These are phyloP conservation scores for Pagrus major DNA, from an alignment of 2,113 vertebrate genomes.

Conservation along the genomic window DNA sequence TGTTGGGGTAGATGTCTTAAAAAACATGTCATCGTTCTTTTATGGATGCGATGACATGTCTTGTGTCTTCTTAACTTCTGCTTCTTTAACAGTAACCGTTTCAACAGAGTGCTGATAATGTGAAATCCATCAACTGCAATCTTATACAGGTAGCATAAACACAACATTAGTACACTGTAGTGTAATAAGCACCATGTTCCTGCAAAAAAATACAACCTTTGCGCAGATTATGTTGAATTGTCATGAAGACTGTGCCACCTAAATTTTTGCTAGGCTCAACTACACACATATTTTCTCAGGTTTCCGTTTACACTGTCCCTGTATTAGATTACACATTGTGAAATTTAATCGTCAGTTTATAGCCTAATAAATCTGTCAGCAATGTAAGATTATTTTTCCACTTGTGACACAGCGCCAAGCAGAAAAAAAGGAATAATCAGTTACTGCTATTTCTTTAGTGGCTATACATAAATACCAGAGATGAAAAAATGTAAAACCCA, in stretches of 20 bases:
- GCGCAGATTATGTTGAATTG: background rate
- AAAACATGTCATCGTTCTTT: background rate
- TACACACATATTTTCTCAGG: conserved; percentile 14
- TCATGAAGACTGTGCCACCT: background rate
- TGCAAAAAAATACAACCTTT: background rate
- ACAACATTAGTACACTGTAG: background rate
- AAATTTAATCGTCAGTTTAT: conserved; percentile 38
- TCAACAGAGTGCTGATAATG: background rate
- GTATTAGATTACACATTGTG: conserved; percentile 31
- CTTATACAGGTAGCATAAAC: background rate
- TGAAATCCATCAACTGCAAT: background rate
- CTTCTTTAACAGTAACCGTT: background rate
- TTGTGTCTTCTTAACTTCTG: background rate
- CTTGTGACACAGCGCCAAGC: conserved; percentile 21
- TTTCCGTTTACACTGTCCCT: background rate
- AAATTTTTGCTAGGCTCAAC: conserved; percentile 3
- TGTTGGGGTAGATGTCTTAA: background rate
- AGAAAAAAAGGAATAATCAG: conserved; percentile 26
- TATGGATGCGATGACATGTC: too few species aligned
- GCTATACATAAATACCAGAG: conserved; percentile 4
- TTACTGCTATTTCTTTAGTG: conserved; percentile 28
- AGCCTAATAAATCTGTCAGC: conserved; percentile 29
- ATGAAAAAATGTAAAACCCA: background rate
- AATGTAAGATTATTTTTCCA: conserved; percentile 26
- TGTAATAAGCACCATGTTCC: background rate